A percentile compares a stretch with the other conserved stretches of the same genome.
These are phyloP conservation scores for Toxonevra muliebris DNA, from an alignment of 2,888 invertebrate species.

Conservation along the genomic window DNA sequence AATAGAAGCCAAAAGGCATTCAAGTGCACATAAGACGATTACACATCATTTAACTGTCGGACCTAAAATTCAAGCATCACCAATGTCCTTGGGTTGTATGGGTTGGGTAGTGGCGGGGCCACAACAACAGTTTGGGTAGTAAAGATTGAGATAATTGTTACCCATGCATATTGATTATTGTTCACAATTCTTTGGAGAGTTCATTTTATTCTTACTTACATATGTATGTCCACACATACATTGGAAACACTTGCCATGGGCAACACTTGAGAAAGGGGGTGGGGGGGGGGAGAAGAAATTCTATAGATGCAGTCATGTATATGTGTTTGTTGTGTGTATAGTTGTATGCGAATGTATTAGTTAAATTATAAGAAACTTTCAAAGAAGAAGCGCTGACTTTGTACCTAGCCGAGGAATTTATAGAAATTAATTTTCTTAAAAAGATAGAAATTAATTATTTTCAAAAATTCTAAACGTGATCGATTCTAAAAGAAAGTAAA, in stretches of 20 bases:
- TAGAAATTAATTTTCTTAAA: too few relatives aligned
- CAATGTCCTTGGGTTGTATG: background rate
- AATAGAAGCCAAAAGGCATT: constrained; percentile 62
- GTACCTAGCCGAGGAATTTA: too few relatives aligned
- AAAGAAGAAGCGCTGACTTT: too few relatives aligned
- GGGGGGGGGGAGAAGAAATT: background rate
- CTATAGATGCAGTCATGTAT: background rate
- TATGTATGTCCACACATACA: background rate
- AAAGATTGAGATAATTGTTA: background rate
- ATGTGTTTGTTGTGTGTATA: background rate
- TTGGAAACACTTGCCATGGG: background rate
- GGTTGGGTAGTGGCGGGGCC: background rate
- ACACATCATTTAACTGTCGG: constrained; percentile 62
- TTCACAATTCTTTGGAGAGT: constrained; percentile 39
- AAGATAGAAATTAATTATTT: too few relatives aligned
- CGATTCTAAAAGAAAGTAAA: too few relatives aligned
- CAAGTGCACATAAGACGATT: constrained; percentile 62
- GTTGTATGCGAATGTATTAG: background rate
- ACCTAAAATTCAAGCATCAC: background rate
- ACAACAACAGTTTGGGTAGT: background rate
- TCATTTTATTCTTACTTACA: constrained; percentile 1
- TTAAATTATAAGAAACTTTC: too few relatives aligned
- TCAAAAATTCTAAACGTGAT: too few relatives aligned
- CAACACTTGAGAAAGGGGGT: too few relatives aligned
- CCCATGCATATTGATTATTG: constrained; percentile 55